phyloP scores from a whole-genome alignment of 2,113 vertebrate species.

The Zosterops pallidus region DNA sequence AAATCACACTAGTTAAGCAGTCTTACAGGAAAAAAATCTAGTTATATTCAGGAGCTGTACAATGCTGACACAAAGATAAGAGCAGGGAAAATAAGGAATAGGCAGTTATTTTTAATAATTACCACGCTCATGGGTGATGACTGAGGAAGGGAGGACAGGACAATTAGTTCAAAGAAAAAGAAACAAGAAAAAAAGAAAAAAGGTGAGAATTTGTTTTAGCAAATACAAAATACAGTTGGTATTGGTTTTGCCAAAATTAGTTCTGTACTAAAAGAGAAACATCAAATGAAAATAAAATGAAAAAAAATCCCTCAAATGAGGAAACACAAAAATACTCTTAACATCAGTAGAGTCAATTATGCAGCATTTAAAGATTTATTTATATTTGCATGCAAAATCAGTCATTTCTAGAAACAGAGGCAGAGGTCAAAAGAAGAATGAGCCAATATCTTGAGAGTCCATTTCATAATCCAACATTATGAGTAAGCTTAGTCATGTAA shows the following conservation, averaged over 20 bases:
- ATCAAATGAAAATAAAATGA: neutral
- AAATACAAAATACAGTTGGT: constrained; percentile 74
- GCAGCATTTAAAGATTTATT: neutral
- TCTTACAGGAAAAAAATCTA: neutral
- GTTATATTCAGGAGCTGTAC: constrained; percentile 78
- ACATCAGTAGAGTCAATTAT: neutral
- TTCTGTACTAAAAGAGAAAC: neutral
- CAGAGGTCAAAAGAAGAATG: neutral
- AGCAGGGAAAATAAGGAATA: constrained; percentile 75
- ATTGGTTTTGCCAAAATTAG: constrained; percentile 36
- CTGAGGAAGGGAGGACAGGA: constrained; percentile 86
- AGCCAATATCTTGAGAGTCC: neutral
- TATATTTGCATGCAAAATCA: neutral
- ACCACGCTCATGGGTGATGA: constrained; percentile 95
- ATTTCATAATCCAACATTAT: neutral
- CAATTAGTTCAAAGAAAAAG: constrained; percentile 81
- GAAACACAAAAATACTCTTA: neutral
- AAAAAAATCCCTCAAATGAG: neutral
- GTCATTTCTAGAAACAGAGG: neutral
- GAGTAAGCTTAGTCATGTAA: neutral
- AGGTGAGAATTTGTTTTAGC: constrained; percentile 72
- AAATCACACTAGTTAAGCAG: neutral
- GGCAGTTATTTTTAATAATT: constrained; percentile 83
- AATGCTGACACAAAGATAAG: constrained; percentile 83
- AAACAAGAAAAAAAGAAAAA: constrained; percentile 67